phyloP scores from a whole-genome alignment of 2,113 vertebrate species.

The Paramormyrops kingsleyae region DNA sequence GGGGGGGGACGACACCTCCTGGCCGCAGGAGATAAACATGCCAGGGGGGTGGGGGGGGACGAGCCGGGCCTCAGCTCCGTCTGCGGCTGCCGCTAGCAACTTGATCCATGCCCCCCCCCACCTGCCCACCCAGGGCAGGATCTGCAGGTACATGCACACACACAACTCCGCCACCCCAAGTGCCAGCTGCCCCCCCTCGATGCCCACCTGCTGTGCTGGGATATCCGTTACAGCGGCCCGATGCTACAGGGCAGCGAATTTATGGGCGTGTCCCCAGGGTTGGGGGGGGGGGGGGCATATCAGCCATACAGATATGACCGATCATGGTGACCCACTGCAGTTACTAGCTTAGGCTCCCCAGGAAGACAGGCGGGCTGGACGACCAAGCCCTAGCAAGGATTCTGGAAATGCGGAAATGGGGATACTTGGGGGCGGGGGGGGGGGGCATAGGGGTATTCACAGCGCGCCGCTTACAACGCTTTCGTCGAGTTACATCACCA shows the following conservation, averaged over 20 bases:
- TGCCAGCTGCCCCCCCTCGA: background rate
- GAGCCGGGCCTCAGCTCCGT: background rate
- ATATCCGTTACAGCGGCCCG: background rate
- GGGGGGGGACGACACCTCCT: background rate
- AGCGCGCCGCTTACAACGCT: background rate
- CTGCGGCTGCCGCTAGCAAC: background rate
- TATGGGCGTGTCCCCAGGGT: too few relatives aligned
- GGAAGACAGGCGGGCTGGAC: too few relatives aligned
- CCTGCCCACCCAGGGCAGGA: background rate
- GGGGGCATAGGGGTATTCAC: background rate
- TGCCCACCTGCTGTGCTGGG: background rate
- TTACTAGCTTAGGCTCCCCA: too few relatives aligned
- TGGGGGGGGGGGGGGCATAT: too few relatives aligned
- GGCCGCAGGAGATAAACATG: background rate
- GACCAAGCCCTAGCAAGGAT: background rate
- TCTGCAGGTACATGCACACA: background rate
- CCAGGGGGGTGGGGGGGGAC: too few relatives aligned
- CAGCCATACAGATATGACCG: too few relatives aligned
- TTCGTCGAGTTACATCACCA: slow-evolving; percentile 8
- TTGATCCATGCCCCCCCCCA: background rate
- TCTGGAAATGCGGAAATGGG: background rate
- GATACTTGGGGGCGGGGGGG: background rate
- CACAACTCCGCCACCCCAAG: background rate
- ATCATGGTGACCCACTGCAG: too few relatives aligned
- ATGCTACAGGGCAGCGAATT: too few relatives aligned